These are phyloP conservation scores for Macrochelys suwanniensis DNA, from an alignment of 2,797 vertebrate genomes.

Conservation along the genomic window DNA sequence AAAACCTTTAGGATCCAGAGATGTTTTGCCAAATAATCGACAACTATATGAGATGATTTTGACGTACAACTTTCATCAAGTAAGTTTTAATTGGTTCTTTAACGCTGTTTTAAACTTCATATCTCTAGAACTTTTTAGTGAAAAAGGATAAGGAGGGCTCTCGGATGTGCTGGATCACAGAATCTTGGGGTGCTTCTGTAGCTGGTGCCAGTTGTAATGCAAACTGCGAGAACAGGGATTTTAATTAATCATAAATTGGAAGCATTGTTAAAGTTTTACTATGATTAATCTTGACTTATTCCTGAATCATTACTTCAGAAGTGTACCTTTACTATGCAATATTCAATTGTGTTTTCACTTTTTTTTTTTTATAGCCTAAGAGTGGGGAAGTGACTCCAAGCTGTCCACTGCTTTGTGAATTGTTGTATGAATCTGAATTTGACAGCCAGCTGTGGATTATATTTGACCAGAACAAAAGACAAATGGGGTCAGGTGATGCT, in stretches of 20 bases:
- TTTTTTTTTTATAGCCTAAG: conserved; percentile 88
- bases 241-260: not conserved
- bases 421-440: conserved; percentile 97
- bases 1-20: conserved; percentile 92
- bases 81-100: conserved; percentile 54
- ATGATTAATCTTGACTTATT: not conserved
- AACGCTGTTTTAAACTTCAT: not conserved
- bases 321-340: not conserved
- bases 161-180: not conserved
- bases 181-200: not conserved
- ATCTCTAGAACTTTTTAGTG: not conserved
- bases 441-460: conserved; percentile 99
- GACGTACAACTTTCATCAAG: conserved; percentile 96
- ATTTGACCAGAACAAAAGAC: conserved; percentile 98
- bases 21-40: conserved; percentile 95
- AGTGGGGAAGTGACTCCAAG: conserved; percentile 97
- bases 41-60: conserved; percentile 96
- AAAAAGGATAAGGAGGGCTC: not conserved
- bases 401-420: conserved; percentile 95
- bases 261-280: not conserved
- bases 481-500: conserved; percentile 96
- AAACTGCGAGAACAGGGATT: not conserved
- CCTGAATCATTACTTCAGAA: not conserved
- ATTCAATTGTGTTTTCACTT: not conserved
- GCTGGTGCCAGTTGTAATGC: not conserved